A percentile compares a stretch with the other conserved stretches of the same genome.
Evolutionary conservation across 2,888 invertebrate species (phyloP).

Genomic region (Phragmatobia fuliginosa): DNA sequence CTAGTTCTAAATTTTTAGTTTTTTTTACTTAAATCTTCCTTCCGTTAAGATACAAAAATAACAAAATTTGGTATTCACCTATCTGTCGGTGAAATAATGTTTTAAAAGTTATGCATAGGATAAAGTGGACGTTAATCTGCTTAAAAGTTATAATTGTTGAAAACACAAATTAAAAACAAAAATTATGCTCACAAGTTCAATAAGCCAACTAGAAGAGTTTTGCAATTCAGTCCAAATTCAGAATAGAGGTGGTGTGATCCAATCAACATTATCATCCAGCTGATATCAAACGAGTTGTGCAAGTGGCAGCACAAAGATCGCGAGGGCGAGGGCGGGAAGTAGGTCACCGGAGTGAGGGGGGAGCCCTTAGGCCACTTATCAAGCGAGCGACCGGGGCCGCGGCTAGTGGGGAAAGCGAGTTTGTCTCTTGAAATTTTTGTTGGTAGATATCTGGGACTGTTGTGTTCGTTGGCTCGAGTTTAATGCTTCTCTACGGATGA

Average conservation of each 20-base stretch:
- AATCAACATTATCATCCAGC: constrained; percentile 79
- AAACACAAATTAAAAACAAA: neutral
- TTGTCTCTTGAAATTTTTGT: constrained; percentile 77
- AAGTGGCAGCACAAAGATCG: constrained; percentile 84
- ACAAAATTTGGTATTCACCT: neutral
- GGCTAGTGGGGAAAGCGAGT: constrained; percentile 77
- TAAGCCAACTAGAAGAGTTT: constrained; percentile 48
- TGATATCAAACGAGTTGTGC: constrained; percentile 82
- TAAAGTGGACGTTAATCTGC: neutral
- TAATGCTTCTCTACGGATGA: constrained; percentile 42
- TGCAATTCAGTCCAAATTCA: constrained; percentile 61
- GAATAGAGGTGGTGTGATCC: constrained; percentile 59
- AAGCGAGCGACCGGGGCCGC: constrained; percentile 69
- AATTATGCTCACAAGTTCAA: constrained; percentile 33
- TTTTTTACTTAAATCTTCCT: neutral
- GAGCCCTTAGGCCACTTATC: constrained; percentile 85
- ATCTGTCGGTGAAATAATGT: neutral
- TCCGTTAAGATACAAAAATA: neutral
- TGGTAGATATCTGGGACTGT: constrained; percentile 54
- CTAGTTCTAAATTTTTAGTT: neutral
- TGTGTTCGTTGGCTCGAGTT: constrained; percentile 48
- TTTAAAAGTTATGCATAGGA: neutral
- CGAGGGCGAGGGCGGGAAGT: constrained; percentile 76
- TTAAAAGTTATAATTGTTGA: neutral
- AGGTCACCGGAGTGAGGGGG: constrained; percentile 72